Evolutionary conservation across 2,797 vertebrate genomes (phyloP).

Genomic region (Oreonectes daqikongensis): DNA sequence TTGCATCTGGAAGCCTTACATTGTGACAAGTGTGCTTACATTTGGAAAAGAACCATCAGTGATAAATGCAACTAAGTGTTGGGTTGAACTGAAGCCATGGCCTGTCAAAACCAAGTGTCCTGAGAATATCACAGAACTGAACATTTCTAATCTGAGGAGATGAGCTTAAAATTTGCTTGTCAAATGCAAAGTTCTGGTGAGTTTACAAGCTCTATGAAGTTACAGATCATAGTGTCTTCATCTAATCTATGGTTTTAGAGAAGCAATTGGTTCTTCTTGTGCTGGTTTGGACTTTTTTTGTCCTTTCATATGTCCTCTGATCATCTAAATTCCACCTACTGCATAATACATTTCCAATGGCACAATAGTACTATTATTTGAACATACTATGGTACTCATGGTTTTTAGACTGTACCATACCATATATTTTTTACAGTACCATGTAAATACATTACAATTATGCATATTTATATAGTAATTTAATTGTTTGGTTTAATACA

Average conservation of each 20-base stretch:
- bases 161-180: conserved; percentile 45
- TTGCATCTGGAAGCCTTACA: conserved; percentile 39
- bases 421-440: background rate
- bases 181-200: conserved; percentile 21
- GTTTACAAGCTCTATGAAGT: conserved; percentile 6
- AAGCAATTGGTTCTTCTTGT: conserved; percentile 5
- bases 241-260: background rate
- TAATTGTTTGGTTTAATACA: background rate
- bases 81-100: conserved; percentile 44
- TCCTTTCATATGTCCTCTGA: too few species aligned
- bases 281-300: background rate
- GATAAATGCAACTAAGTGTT: conserved; percentile 57
- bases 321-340: too few species aligned
- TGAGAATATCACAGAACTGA: conserved; percentile 40
- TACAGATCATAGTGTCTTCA: conserved; percentile 7
- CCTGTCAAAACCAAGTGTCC: conserved; percentile 38
- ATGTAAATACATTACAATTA: background rate
- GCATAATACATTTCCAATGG: too few species aligned
- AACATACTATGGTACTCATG: too few species aligned
- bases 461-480: background rate
- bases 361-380: too few species aligned
- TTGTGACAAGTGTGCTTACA: conserved; percentile 57
- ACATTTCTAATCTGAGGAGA: conserved; percentile 60
- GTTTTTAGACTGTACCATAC: background rate
- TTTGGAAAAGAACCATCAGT: conserved; percentile 58